phyloP scores from a whole-genome alignment of 1,140 invertebrate genomes.

The Psilanteris sp. region DNA sequence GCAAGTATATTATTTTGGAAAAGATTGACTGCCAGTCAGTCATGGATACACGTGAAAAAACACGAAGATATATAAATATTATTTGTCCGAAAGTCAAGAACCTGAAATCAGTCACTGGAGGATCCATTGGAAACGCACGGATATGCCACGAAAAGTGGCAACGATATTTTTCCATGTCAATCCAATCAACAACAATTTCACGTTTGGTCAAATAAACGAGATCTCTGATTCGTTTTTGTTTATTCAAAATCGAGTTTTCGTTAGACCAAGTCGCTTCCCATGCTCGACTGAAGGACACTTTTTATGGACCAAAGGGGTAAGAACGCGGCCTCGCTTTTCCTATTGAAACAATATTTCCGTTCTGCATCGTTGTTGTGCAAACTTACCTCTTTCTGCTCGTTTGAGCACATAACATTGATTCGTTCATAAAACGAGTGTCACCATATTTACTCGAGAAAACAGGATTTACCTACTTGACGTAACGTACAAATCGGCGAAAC shows the following conservation, averaged over 20 bases:
- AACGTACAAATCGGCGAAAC: conserved; percentile 28
- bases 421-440: conserved; percentile 53
- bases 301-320: conserved; percentile 8
- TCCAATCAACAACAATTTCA: conserved; percentile 17
- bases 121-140: no score
- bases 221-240: conserved; percentile 15
- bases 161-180: conserved; percentile 24
- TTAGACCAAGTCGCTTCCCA: no score
- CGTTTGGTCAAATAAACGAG: conserved; percentile 11
- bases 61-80: conserved; percentile 31
- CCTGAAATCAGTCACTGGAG: background rate
- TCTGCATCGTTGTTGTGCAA: conserved; percentile 57
- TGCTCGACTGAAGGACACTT: conserved; percentile 11
- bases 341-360: conserved; percentile 61
- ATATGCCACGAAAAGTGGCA: background rate
- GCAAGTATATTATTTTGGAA: no score
- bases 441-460: conserved; percentile 57
- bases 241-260: conserved; percentile 9
- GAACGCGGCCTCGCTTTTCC: conserved; percentile 34
- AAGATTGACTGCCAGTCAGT: background rate
- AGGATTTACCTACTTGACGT: conserved; percentile 51
- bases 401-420: conserved; percentile 49
- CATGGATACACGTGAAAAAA: conserved; percentile 38
- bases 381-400: conserved; percentile 55
- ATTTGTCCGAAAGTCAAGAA: conserved; percentile 20